These are phyloP conservation scores for Hafferia zeledoni DNA, from an alignment of 2,797 vertebrate genomes.

Conservation along the genomic window DNA sequence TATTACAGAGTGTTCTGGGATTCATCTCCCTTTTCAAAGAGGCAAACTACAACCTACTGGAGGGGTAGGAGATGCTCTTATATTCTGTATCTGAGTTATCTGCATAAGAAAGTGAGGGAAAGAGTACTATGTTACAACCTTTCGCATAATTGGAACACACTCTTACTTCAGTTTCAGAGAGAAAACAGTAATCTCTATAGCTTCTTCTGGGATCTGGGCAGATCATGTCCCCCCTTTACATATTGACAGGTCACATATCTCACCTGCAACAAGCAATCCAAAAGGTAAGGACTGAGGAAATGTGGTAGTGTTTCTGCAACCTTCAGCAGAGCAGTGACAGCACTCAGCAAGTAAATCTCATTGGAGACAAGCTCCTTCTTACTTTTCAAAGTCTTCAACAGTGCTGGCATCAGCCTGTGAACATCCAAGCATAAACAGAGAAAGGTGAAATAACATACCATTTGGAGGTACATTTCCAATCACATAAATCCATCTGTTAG, in stretches of 20 bases:
- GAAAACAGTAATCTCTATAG: not conserved
- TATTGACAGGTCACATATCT: not conserved
- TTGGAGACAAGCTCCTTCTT: constrained; percentile 83
- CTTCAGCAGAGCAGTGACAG: constrained; percentile 87
- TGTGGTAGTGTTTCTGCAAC: constrained; percentile 87
- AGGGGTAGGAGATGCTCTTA: not conserved
- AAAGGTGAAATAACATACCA: not conserved
- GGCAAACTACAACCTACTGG: not conserved
- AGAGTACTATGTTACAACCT: rapidly evolving
- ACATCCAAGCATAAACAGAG: not conserved
- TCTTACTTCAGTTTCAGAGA: not conserved
- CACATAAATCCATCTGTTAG: not conserved
- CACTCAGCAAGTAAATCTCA: constrained; percentile 91
- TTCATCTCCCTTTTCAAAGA: not conserved
- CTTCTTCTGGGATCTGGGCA: not conserved
- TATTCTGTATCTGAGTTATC: not conserved
- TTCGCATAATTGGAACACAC: not conserved
- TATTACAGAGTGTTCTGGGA: not conserved
- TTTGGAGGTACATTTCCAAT: not conserved
- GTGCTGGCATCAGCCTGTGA: constrained; percentile 87
- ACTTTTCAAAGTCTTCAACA: constrained; percentile 80
- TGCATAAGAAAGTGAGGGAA: not conserved
- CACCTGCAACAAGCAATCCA: constrained; percentile 83
- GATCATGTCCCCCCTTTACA: not conserved
- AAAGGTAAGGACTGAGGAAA: constrained; percentile 94